These are phyloP conservation scores for Sycophila sp. DNA, from an alignment of 1,140 invertebrate species.

Conservation along the genomic window DNA sequence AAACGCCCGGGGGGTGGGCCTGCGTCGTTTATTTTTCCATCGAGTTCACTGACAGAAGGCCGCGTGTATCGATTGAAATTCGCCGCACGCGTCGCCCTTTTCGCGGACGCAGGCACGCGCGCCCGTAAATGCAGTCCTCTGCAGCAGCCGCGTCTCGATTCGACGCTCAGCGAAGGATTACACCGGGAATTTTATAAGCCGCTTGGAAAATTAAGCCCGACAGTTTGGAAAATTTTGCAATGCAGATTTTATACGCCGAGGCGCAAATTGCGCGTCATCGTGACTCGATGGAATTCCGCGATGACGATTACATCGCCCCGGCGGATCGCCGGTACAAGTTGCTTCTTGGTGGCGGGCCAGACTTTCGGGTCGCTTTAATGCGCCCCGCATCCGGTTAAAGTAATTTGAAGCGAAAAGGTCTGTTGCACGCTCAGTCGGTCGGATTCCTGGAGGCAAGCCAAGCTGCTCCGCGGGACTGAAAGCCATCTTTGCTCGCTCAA, in stretches of 20 bases:
- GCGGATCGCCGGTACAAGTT: too few relatives aligned
- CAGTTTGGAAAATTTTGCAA: conserved; percentile 11
- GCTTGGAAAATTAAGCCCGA: conserved; percentile 5
- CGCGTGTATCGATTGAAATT: not conserved
- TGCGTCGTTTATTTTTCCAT: too few relatives aligned
- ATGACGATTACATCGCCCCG: too few relatives aligned
- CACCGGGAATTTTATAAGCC: conserved; percentile 12
- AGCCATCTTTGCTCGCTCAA: not conserved
- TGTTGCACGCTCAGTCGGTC: too few relatives aligned
- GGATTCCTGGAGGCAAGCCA: not conserved
- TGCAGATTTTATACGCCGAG: not conserved
- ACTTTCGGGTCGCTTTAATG: too few relatives aligned
- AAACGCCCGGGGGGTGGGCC: too few relatives aligned
- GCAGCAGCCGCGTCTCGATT: too few relatives aligned
- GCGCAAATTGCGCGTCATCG: not conserved
- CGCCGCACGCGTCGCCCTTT: not conserved
- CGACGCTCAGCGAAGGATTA: not conserved
- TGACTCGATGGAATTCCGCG: not conserved
- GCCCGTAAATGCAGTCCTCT: not conserved
- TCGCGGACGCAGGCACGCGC: not conserved
- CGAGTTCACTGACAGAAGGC: not conserved
- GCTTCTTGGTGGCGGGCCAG: too few relatives aligned
- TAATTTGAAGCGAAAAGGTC: not conserved
- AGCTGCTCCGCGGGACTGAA: conserved; percentile 2
- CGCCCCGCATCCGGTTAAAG: too few relatives aligned